Conservation (phyloP, 2,113 vertebrate genomes). For the Paramisgurnus dabryanus region DNA sequence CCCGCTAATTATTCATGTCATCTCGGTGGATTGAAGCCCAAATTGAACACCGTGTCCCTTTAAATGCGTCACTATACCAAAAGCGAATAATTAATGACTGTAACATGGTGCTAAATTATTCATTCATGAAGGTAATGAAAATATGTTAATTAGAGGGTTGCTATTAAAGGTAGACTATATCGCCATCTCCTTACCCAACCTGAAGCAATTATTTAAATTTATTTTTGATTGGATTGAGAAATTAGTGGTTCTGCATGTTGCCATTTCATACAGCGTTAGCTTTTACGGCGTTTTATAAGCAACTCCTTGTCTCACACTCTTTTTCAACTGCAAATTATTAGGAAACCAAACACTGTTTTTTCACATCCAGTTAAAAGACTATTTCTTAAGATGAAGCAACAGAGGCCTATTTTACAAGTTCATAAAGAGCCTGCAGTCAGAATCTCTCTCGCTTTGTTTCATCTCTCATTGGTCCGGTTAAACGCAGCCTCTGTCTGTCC, state of each 20-base stretch:
- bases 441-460: constrained; percentile 60
- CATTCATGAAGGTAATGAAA: constrained; percentile 86
- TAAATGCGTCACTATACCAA: constrained; percentile 75
- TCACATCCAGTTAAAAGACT: constrained; percentile 49
- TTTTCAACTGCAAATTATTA: constrained; percentile 70
- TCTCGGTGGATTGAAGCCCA: constrained; percentile 69
- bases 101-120: constrained; percentile 83
- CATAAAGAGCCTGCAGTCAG: constrained; percentile 75
- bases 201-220: constrained; percentile 84
- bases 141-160: constrained; percentile 85
- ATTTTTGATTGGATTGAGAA: constrained; percentile 77
- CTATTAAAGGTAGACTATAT: constrained; percentile 80
- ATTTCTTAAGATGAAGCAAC: constrained; percentile 56
- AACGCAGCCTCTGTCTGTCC: constrained; percentile 66
- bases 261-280: constrained; percentile 13
- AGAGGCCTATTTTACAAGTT: constrained; percentile 75
- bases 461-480: constrained; percentile 48
- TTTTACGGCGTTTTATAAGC: constrained; percentile 53
- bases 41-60: constrained; percentile 72
- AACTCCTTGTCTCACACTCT: constrained; percentile 61
- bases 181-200: constrained; percentile 78
- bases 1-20: constrained; percentile 72
- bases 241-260: constrained; percentile 59
- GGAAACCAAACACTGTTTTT: constrained; percentile 59
- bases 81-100: constrained; percentile 78